A percentile compares a stretch with the other conserved stretches of the same genome.
phyloP scores from a whole-genome alignment of 2,888 invertebrate genomes.

The Rugalucina vietnamica region DNA sequence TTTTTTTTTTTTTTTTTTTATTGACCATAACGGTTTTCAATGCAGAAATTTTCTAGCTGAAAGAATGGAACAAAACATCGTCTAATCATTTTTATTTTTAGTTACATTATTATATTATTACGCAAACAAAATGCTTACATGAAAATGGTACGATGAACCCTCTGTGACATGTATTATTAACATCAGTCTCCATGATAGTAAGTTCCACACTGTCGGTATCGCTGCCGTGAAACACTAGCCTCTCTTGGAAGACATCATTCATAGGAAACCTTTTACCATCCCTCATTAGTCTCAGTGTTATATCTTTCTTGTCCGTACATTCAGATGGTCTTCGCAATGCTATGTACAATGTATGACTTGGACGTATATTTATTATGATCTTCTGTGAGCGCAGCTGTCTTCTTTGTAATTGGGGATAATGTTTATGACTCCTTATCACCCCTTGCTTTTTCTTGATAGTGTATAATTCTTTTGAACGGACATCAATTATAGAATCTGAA shows the following conservation, averaged over 20 bases:
- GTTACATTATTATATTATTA: neutral
- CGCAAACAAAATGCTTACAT: constrained; percentile 17
- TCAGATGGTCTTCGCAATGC: neutral
- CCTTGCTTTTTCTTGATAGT: constrained; percentile 14
- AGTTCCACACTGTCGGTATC: neutral
- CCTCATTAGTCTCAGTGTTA: neutral
- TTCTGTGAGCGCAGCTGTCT: neutral
- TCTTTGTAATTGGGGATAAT: constrained; percentile 21
- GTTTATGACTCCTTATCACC: constrained; percentile 40
- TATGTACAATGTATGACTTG: constrained; percentile 11
- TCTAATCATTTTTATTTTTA: no score
- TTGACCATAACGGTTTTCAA: no score
- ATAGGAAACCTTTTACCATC: neutral
- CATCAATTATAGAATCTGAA: constrained; percentile 41
- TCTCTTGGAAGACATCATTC: neutral
- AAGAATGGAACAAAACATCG: no score
- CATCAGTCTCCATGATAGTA: neutral
- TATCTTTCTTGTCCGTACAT: neutral
- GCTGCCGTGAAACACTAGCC: neutral
- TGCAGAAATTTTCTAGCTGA: no score
- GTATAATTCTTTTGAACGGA: constrained; percentile 9
- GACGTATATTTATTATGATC: constrained; percentile 16
- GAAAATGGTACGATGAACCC: constrained; percentile 44
- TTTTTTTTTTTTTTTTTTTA: no score
- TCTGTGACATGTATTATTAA: neutral